These are phyloP conservation scores for Podarcis raffonei DNA, from an alignment of 2,113 vertebrate genomes.

Conservation along the genomic window DNA sequence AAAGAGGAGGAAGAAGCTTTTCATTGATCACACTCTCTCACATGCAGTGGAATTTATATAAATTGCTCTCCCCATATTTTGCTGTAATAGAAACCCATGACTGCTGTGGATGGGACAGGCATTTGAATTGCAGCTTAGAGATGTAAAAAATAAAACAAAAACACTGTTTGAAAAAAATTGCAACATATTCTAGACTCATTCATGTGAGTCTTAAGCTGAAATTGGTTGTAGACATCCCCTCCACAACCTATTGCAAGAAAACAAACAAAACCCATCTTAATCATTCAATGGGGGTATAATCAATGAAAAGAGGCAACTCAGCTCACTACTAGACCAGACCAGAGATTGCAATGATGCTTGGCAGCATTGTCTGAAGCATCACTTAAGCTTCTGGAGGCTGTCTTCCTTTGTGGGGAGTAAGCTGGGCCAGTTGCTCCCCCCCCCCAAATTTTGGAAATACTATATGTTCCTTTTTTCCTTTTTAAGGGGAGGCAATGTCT, in stretches of 20 bases:
- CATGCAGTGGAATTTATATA: not conserved
- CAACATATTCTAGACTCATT: too few species aligned
- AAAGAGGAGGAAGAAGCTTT: not conserved
- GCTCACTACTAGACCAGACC: too few species aligned
- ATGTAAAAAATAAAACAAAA: not conserved
- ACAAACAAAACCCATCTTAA: not conserved
- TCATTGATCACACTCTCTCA: not conserved
- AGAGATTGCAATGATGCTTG: not conserved
- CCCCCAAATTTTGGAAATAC: not conserved
- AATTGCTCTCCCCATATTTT: not conserved
- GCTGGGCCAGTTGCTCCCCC: not conserved
- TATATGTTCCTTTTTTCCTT: not conserved
- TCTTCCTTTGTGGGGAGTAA: too few species aligned
- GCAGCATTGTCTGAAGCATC: not conserved
- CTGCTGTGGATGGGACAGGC: not conserved
- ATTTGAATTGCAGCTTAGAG: not conserved
- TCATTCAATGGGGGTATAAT: not conserved
- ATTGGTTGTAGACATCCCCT: not conserved
- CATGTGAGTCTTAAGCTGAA: too few species aligned
- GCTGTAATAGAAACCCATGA: not conserved
- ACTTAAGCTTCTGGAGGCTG: not conserved
- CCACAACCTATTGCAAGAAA: not conserved
- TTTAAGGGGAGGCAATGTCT: too few species aligned
- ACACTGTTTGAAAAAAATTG: not conserved
- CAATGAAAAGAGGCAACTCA: too few species aligned